These are phyloP conservation scores for Bubo blakistoni DNA, from an alignment of 2,113 vertebrate species.

Conservation along the genomic window DNA sequence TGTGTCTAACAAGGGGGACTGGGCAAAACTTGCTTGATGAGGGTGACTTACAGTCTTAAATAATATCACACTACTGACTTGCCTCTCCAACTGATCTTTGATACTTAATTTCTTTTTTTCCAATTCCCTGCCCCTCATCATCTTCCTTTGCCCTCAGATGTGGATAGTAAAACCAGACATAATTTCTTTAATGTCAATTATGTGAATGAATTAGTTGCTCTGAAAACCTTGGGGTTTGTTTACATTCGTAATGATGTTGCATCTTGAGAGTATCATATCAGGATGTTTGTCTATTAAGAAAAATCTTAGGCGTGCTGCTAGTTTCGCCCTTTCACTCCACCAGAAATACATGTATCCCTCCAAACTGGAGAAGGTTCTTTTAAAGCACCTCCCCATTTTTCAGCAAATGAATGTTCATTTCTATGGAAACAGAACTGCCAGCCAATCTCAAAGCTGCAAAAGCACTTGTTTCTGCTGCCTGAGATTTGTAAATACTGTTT, in stretches of 20 bases:
- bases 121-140: not conserved
- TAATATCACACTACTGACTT: not conserved
- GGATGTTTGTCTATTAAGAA: not conserved
- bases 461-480: slow-evolving; percentile 2
- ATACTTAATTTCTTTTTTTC: not conserved
- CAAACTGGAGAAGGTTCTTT: not conserved
- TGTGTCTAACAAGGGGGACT: not conserved
- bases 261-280: not conserved
- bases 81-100: not conserved
- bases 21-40: not conserved
- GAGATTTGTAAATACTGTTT: slow-evolving; percentile 39
- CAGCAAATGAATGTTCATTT: slow-evolving; percentile 41
- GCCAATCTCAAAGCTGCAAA: not conserved
- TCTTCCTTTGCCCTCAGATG: not conserved
- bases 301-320: not conserved
- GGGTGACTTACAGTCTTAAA: not conserved
- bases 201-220: not conserved
- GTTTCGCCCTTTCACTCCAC: not conserved
- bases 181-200: not conserved
- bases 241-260: not conserved
- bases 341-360: not conserved
- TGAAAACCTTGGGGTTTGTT: not conserved
- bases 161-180: not conserved
- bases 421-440: slow-evolving; percentile 61
- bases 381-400: not conserved